Evolutionary conservation across 2,888 invertebrate genomes (phyloP).

Genomic region (Heteropelma amictum): DNA sequence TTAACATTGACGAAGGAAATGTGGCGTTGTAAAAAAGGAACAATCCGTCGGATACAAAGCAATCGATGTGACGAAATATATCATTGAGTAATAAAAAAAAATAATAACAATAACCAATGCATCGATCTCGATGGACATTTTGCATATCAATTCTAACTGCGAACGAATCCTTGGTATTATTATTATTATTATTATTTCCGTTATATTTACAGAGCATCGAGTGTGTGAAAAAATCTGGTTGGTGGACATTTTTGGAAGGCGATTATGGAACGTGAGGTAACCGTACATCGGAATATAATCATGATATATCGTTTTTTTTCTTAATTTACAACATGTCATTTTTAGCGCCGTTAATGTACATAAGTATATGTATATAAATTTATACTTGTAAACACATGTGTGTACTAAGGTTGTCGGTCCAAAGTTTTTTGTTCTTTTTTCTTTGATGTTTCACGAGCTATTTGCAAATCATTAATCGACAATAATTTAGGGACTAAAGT

Average conservation of each 20-base stretch:
- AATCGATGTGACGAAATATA: conserved; percentile 37
- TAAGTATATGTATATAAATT: conserved; percentile 17
- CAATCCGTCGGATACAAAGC: conserved; percentile 35
- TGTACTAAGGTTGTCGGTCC: background rate
- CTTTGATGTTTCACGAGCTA: conserved; percentile 10
- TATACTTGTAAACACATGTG: conserved; percentile 12
- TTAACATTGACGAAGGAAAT: conserved; percentile 24
- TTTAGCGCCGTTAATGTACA: conserved; percentile 46
- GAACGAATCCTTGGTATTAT: conserved; percentile 62
- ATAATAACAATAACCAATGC: conserved; percentile 12
- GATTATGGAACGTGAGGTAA: conserved; percentile 56
- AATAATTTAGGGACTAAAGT: background rate
- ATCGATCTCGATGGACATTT: conserved; percentile 27
- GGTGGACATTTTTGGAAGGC: conserved; percentile 49
- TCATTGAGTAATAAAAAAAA: conserved; percentile 44
- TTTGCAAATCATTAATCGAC: background rate
- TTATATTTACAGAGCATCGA: conserved; percentile 62
- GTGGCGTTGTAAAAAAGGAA: conserved; percentile 30
- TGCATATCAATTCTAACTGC: background rate
- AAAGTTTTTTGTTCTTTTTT: conserved; percentile 5
- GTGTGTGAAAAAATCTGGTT: conserved; percentile 59
- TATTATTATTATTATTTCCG: conserved; percentile 63
- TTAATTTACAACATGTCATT: conserved; percentile 44
- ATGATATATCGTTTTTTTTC: conserved; percentile 35
- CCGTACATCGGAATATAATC: conserved; percentile 45